Conservation (phyloP, 2,113 vertebrate genomes). For the Cavia porcellus region DNA sequence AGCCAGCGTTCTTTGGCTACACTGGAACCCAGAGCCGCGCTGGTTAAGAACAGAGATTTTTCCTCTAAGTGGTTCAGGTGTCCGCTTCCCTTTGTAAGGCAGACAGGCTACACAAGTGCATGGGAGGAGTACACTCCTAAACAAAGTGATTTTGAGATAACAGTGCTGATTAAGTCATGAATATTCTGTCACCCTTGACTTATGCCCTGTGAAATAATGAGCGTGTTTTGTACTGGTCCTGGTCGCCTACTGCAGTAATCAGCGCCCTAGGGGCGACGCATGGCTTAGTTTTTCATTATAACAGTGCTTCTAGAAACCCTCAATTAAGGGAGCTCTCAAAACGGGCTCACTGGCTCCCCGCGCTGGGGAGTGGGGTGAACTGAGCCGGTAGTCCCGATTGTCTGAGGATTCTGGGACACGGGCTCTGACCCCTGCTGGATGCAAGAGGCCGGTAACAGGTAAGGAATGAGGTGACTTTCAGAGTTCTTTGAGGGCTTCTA, state of each 20-base stretch:
- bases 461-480: neutral
- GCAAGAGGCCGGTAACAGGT: neutral
- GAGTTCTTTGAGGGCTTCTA: neutral
- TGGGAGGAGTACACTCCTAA: neutral
- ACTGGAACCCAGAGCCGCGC: neutral
- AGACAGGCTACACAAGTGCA: neutral
- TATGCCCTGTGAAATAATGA: neutral
- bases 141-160: neutral
- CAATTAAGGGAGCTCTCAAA: conserved; percentile 57
- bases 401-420: neutral
- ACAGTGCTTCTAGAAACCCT: conserved; percentile 10
- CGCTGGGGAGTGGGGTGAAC: neutral
- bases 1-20: neutral
- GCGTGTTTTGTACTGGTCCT: neutral
- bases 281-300: neutral
- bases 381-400: neutral
- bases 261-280: neutral
- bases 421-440: neutral
- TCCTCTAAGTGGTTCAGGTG: neutral
- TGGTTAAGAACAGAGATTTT: fast-evolving
- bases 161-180: neutral
- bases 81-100: neutral
- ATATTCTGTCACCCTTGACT: neutral
- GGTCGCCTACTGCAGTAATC: neutral
- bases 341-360: neutral